These are phyloP conservation scores for Gavialis gangeticus DNA, from an alignment of 2,113 vertebrate genomes.

Conservation along the genomic window DNA sequence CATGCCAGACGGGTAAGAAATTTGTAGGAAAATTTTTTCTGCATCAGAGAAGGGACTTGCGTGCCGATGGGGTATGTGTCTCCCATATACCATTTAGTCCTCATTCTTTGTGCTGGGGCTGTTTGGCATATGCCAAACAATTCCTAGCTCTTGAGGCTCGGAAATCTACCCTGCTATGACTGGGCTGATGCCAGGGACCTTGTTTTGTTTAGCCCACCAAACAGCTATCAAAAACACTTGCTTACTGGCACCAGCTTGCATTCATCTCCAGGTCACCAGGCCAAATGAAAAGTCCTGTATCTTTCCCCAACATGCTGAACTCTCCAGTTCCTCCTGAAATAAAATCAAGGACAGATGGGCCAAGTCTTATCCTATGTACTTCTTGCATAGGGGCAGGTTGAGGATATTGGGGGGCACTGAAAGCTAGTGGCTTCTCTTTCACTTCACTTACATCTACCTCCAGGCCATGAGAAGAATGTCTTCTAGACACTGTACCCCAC, in stretches of 20 bases:
- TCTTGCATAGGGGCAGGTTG: not conserved
- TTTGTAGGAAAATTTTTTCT: not conserved
- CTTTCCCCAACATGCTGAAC: not conserved
- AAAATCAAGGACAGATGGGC: not conserved
- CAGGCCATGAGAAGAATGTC: not conserved
- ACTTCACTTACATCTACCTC: not conserved
- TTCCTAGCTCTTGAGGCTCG: not conserved
- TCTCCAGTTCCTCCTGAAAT: not conserved
- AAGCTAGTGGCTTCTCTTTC: not conserved
- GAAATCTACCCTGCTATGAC: not conserved
- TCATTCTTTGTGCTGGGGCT: not conserved
- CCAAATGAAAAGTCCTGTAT: not conserved
- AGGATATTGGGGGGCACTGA: not conserved
- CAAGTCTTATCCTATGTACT: not conserved
- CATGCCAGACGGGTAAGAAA: not conserved
- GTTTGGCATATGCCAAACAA: not conserved
- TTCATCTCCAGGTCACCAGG: too few species aligned
- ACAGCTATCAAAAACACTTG: not conserved
- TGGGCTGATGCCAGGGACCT: not conserved
- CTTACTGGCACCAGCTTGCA: not conserved
- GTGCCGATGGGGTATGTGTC: not conserved
- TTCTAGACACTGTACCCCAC: not conserved
- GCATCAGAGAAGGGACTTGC: not conserved
- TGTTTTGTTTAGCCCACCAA: not conserved
- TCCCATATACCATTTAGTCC: not conserved